Evolutionary conservation across 92 coral and sea anemone genomes (phyloP).

Genomic region (Parazoanthus darwini): DNA sequence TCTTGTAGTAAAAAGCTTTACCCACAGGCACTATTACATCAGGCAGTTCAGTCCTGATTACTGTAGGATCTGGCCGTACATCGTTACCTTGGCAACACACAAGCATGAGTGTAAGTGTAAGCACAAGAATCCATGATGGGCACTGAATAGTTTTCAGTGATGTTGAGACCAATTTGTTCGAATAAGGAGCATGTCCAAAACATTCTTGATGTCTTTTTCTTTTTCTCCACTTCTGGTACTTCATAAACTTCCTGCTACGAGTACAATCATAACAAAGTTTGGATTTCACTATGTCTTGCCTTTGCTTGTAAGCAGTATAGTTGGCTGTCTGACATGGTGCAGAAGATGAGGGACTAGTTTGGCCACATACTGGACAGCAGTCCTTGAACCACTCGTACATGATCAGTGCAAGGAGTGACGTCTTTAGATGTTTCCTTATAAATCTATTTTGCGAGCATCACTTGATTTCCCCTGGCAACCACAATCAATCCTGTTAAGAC

Average conservation of each 20-base stretch:
- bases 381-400: conserved; percentile 7
- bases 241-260: neutral
- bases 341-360: neutral
- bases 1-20: conserved; percentile 62
- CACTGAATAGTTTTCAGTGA: neutral
- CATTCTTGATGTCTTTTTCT: neutral
- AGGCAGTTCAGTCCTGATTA: conserved; percentile 34
- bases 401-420: neutral
- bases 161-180: neutral
- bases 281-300: neutral
- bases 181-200: neutral
- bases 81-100: conserved; percentile 18
- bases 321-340: neutral
- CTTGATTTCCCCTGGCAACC: neutral
- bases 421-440: neutral
- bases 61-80: conserved; percentile 51
- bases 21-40: conserved; percentile 70
- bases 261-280: neutral
- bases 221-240: conserved; percentile 9
- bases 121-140: neutral
- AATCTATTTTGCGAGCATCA: neutral
- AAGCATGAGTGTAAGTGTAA: conserved; percentile 1
- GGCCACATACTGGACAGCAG: conserved; percentile 1
- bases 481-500: neutral
- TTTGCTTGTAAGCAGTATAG: neutral